Conservation (phyloP, 2,888 invertebrate genomes). For the Lordiphosa andalusiaca region DNA sequence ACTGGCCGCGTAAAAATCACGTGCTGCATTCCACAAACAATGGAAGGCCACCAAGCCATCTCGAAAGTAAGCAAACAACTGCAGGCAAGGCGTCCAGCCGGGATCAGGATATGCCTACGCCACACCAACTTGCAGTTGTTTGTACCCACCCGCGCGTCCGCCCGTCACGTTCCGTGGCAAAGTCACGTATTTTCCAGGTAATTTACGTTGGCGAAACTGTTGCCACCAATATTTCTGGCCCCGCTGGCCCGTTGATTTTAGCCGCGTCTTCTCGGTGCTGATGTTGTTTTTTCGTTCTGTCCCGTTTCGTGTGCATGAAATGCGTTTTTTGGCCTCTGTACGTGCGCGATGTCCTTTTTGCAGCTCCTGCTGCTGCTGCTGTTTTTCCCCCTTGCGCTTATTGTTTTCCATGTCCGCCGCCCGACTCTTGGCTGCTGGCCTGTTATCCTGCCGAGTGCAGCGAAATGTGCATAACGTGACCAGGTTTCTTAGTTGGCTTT, state of each 20-base stretch:
- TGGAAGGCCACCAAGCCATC: neutral
- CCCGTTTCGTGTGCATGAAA: slow-evolving; percentile 46
- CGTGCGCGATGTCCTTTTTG: slow-evolving; percentile 57
- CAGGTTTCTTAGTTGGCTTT: slow-evolving; percentile 72
- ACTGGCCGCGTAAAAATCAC: slow-evolving; percentile 59
- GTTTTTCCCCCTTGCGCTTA: slow-evolving; percentile 39
- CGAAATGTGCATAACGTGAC: slow-evolving; percentile 75
- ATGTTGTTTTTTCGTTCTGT: slow-evolving; percentile 13
- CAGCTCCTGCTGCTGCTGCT: neutral
- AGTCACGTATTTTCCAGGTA: slow-evolving; percentile 80
- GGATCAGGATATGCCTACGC: slow-evolving; percentile 22
- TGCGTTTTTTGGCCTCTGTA: slow-evolving; percentile 74
- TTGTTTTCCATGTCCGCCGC: slow-evolving; percentile 50
- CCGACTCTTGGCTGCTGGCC: slow-evolving; percentile 3
- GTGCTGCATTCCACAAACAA: slow-evolving; percentile 32
- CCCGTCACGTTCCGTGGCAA: slow-evolving; percentile 58
- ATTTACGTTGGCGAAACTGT: slow-evolving; percentile 78
- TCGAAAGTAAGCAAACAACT: slow-evolving; percentile 17
- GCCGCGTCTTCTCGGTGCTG: slow-evolving; percentile 26
- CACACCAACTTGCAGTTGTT: slow-evolving; percentile 47
- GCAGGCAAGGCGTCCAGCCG: slow-evolving; percentile 20
- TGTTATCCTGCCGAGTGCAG: slow-evolving; percentile 54
- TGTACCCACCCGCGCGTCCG: slow-evolving; percentile 32
- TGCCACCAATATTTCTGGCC: slow-evolving; percentile 73
- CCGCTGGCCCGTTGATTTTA: slow-evolving; percentile 53